These are phyloP conservation scores for Mylabris sibirica DNA, from an alignment of 2,888 invertebrate genomes.

Conservation along the genomic window DNA sequence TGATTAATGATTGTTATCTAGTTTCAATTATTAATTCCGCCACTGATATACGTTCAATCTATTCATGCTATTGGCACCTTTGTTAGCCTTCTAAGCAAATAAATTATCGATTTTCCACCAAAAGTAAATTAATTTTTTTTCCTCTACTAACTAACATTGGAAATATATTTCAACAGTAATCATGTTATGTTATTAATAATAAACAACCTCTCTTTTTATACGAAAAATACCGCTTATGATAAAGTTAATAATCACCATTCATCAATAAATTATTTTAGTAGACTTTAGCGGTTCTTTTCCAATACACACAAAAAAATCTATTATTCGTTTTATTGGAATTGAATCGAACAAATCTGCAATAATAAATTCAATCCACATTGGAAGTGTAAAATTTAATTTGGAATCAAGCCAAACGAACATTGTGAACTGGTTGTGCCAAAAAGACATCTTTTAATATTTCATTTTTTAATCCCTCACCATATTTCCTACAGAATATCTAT, in stretches of 20 bases:
- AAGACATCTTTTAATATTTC: slow-evolving; percentile 40
- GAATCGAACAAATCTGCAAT: slow-evolving; percentile 43
- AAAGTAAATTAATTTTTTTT: slow-evolving; percentile 9
- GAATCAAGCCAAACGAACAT: slow-evolving; percentile 47
- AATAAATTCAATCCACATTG: slow-evolving; percentile 52
- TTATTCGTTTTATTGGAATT: neutral
- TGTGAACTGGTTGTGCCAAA: slow-evolving; percentile 41
- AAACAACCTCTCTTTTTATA: neutral
- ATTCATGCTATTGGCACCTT: slow-evolving; percentile 24
- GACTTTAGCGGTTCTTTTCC: neutral
- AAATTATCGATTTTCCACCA: slow-evolving; percentile 7
- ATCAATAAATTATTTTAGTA: neutral
- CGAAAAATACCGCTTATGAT: neutral
- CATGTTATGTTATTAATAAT: neutral
- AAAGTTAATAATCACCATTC: neutral
- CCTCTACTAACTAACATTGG: too few relatives aligned
- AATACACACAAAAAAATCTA: neutral
- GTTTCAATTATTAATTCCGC: slow-evolving; percentile 38
- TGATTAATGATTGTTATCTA: slow-evolving; percentile 41
- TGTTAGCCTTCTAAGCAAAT: neutral
- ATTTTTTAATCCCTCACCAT: slow-evolving; percentile 30
- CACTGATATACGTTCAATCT: slow-evolving; percentile 38
- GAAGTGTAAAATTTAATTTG: slow-evolving; percentile 55
- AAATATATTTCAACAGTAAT: neutral
- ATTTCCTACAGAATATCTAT: slow-evolving; percentile 17